These are phyloP conservation scores for Hypocryptadius cinnamomeus DNA, from an alignment of 2,113 vertebrate species.

Conservation along the genomic window DNA sequence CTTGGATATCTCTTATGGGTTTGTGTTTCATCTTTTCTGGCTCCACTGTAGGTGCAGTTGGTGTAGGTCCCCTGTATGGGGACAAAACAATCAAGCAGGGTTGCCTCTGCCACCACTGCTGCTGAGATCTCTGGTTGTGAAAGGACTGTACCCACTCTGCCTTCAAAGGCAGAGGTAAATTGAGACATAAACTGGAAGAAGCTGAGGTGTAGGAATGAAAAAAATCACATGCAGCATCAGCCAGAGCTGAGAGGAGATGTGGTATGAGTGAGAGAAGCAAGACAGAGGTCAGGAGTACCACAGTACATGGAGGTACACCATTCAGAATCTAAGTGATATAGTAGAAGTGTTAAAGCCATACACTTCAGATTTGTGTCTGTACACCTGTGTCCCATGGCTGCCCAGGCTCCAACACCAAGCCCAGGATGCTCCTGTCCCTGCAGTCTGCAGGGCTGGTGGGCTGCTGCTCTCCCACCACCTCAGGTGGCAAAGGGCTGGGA, in stretches of 20 bases:
- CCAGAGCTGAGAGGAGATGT: background rate
- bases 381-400: background rate
- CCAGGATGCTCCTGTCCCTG: background rate
- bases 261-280: background rate
- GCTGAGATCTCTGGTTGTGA: background rate
- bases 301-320: fast-evolving
- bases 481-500: background rate
- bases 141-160: background rate
- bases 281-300: background rate
- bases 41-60: background rate
- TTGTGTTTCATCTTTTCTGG: background rate
- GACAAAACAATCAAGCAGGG: background rate
- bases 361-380: background rate
- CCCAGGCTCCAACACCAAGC: background rate
- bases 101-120: background rate
- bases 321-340: background rate
- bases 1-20: background rate
- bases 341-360: background rate
- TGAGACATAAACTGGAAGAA: background rate
- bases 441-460: background rate
- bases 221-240: background rate
- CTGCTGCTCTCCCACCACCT: background rate
- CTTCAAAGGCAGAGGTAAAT: background rate
- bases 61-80: background rate
- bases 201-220: background rate